These are phyloP conservation scores for Hecatera dysodea DNA, from an alignment of 2,888 invertebrate species.

Conservation along the genomic window DNA sequence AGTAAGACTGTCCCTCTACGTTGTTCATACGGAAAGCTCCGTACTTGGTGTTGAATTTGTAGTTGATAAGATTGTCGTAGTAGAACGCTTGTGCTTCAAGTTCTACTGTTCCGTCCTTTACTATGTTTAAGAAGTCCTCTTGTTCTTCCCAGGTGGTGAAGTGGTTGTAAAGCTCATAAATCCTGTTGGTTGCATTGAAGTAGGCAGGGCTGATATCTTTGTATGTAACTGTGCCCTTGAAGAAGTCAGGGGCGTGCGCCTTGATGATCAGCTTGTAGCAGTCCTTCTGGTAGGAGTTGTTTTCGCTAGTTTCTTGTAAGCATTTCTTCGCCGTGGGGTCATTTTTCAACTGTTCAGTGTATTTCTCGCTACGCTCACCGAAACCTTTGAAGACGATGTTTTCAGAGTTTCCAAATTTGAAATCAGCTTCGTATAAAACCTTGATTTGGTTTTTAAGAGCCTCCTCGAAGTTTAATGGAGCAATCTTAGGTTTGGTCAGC, in stretches of 20 bases:
- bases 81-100: slow-evolving; percentile 83
- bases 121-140: slow-evolving; percentile 82
- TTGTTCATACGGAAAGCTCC: slow-evolving; percentile 84
- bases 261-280: slow-evolving; percentile 90
- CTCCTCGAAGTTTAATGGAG: slow-evolving; percentile 88
- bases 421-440: slow-evolving; percentile 83
- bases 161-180: slow-evolving; percentile 82
- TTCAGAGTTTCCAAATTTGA: slow-evolving; percentile 87
- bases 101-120: slow-evolving; percentile 86
- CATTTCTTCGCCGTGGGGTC: slow-evolving; percentile 86
- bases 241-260: slow-evolving; percentile 89
- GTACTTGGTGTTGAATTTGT: slow-evolving; percentile 84
- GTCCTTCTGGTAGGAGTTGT: slow-evolving; percentile 89
- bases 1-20: slow-evolving; percentile 5
- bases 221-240: slow-evolving; percentile 85
- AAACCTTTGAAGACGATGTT: slow-evolving; percentile 84
- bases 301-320: slow-evolving; percentile 86
- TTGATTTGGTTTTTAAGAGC: slow-evolving; percentile 89
- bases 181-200: slow-evolving; percentile 83
- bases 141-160: slow-evolving; percentile 81
- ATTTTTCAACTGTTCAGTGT: slow-evolving; percentile 85
- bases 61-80: slow-evolving; percentile 83
- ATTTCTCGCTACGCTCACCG: slow-evolving; percentile 86
- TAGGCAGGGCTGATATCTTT: slow-evolving; percentile 84
- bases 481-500: slow-evolving; percentile 85